Evolutionary conservation across 1,140 invertebrate genomes (phyloP), one percentile per base, ranked within the genome.

Genomic region (Eriocheir sinensis): DNA sequence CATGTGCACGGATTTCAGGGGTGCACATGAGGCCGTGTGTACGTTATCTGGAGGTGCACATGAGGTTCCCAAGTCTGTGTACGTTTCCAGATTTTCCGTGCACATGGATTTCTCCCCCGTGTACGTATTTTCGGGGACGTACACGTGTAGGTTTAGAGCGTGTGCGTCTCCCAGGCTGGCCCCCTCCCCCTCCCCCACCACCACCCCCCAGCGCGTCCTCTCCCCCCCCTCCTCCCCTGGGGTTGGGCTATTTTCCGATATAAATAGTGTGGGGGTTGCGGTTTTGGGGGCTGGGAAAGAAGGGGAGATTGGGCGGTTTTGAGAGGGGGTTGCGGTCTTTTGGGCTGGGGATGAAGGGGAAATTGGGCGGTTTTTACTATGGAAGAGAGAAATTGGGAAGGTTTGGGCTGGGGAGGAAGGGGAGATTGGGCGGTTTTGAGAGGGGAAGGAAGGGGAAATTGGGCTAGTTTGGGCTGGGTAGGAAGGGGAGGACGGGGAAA

Each of bases 151-250:
- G 48, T 53, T n/a, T n/a, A n/a, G 48, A 38, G 60, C 3, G 60
- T 38, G 44, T 32, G 34, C 60, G 38, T 15, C 17, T 81, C 6
- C 41, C 27, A 12, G 72, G 32, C 27, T n/a, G 27, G 9, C 44
- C 32, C n/a, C 81, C 92, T 21, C 81, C 41, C 34, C 12, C 92
- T 44, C 15, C 36, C 90, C 90, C 90, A 91, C 90, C 41, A 36
- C 48, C 30, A 44, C 41, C 9, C 92, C 81, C 21, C 41, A 15
- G 30, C 27, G 40, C 21, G 32, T 44, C 38, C 60, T 34, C 72
- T 41, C 91, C 2, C 60, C 91, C n/a, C 60, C 91, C 2, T 44
- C 91, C 21, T 34, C 44, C 48, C 36, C 48, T 32, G 38, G 30
- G 81, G n/a, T 34, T 38, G 36, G 36, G 81, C 81, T 83, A 83